Conservation (phyloP, 2,113 vertebrate genomes). For the Ancistrus triradiatus region DNA sequence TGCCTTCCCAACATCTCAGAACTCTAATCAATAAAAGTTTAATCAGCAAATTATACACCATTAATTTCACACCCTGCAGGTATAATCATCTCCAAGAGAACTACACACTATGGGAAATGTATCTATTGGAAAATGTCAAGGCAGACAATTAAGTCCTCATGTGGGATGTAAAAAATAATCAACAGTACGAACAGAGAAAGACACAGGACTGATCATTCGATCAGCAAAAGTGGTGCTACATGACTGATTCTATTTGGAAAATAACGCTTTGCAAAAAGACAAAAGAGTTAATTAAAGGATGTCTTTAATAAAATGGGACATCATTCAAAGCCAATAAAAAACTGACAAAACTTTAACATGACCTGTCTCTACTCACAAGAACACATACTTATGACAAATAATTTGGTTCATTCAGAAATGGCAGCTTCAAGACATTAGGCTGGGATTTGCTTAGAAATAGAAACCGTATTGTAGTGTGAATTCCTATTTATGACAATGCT, state of each 20-base stretch:
- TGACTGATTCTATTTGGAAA: too few species aligned
- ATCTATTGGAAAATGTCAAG: slow-evolving; percentile 67
- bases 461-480: too few species aligned
- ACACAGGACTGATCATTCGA: slow-evolving; percentile 34
- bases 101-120: slow-evolving; percentile 61
- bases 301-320: slow-evolving; percentile 1
- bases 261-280: too few species aligned
- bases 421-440: neutral
- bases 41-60: slow-evolving; percentile 71
- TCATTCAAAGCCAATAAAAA: slow-evolving; percentile 3
- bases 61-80: slow-evolving; percentile 69
- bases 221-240: slow-evolving; percentile 6
- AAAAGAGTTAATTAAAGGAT: neutral
- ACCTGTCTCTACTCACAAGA: neutral
- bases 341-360: neutral
- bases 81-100: slow-evolving; percentile 62
- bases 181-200: slow-evolving; percentile 44
- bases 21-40: slow-evolving; percentile 72
- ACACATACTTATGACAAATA: neutral
- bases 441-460: neutral
- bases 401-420: neutral
- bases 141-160: slow-evolving; percentile 64
- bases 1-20: slow-evolving; percentile 53
- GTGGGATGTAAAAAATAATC: slow-evolving; percentile 52
- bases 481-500: too few species aligned